phyloP scores from a whole-genome alignment of 1,140 invertebrate species.

The Amyelois transitella region DNA sequence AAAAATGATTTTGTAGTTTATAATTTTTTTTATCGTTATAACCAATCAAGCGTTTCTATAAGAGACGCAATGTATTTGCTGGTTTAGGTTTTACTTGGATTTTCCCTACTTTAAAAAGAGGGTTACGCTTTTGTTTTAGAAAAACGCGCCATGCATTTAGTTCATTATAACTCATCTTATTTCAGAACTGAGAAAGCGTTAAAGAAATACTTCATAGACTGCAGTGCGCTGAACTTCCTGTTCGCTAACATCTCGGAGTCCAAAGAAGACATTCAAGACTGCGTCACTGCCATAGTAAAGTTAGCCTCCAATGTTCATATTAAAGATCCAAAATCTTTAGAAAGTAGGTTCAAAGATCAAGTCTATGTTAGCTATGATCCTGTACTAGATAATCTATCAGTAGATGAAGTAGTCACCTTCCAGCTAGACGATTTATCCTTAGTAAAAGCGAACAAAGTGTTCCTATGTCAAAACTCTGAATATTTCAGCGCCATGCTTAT shows the following conservation, averaged over 20 bases:
- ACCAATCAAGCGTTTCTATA: too few species aligned
- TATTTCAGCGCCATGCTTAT: conserved; percentile 80
- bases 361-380: conserved; percentile 52
- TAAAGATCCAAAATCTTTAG: conserved; percentile 66
- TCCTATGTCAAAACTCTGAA: conserved; percentile 77
- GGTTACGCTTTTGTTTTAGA: too few species aligned
- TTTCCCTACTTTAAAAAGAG: too few species aligned
- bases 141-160: too few species aligned
- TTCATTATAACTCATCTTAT: too few species aligned
- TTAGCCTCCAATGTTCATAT: conserved; percentile 66
- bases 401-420: conserved; percentile 75
- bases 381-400: conserved; percentile 47
- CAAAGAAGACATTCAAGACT: conserved; percentile 56
- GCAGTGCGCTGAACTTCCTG: conserved; percentile 54
- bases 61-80: too few species aligned
- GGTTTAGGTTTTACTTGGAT: too few species aligned
- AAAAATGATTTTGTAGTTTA: background rate
- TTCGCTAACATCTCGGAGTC: conserved; percentile 45
- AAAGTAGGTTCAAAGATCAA: conserved; percentile 58
- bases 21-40: background rate
- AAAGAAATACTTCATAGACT: conserved; percentile 66
- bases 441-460: conserved; percentile 76
- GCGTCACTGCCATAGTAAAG: conserved; percentile 62
- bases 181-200: conserved; percentile 56
- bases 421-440: conserved; percentile 78